phyloP scores from a whole-genome alignment of 1,140 invertebrate species.

The Araneus ventricosus region DNA sequence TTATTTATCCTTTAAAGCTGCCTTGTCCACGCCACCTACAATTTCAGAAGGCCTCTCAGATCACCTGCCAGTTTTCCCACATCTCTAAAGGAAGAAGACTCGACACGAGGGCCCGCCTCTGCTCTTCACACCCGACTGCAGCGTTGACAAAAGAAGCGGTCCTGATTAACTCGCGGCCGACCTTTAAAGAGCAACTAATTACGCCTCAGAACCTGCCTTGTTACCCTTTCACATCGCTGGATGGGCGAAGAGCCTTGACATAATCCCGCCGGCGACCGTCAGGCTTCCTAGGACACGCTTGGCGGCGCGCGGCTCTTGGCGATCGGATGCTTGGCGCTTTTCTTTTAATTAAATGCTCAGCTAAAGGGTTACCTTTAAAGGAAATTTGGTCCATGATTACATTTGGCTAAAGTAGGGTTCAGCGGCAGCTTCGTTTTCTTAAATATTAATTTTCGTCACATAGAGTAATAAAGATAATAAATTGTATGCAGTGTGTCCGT shows the following conservation, averaged over 20 bases:
- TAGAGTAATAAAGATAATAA: too few relatives aligned
- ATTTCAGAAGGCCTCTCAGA: not conserved
- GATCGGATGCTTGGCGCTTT: not conserved
- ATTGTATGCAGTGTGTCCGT: too few relatives aligned
- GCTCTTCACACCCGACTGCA: not conserved
- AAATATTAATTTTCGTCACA: too few relatives aligned
- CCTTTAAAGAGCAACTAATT: conserved; percentile 8
- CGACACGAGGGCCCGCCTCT: not conserved
- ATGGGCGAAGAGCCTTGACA: not conserved
- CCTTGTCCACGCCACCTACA: too few relatives aligned
- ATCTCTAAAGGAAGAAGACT: not conserved
- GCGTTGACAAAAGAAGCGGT: not conserved
- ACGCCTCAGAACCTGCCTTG: not conserved
- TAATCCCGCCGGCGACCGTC: not conserved
- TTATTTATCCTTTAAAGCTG: too few relatives aligned
- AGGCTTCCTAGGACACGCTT: not conserved
- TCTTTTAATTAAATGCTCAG: not conserved
- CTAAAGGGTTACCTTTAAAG: not conserved
- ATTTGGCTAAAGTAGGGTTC: not conserved
- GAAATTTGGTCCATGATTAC: not conserved
- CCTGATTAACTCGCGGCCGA: not conserved
- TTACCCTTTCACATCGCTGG: not conserved
- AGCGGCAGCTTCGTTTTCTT: too few relatives aligned
- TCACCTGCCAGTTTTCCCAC: not conserved
- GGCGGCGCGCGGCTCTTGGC: not conserved